Evolutionary conservation across 2,888 invertebrate species (phyloP), one percentile per base, ranked within the genome.

Genomic region (Syrista parreyssii): DNA sequence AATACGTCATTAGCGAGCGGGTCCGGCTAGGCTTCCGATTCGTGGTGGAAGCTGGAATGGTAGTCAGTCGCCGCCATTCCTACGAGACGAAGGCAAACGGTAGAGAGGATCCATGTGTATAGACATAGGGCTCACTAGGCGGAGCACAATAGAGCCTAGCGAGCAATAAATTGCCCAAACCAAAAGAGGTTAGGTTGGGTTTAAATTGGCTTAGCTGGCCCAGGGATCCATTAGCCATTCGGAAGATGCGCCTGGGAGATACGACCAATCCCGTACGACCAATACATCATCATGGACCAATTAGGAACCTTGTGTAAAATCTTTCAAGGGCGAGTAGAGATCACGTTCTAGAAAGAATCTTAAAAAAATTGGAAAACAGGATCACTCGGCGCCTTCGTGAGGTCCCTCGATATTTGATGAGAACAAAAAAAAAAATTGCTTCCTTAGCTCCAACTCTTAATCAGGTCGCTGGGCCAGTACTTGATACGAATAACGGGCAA

Each of bases 211-310:
- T 55, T 55, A 23, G 55, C 55, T 55, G 55, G 55, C 9, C 23
- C 55, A 55, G 23, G 55, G 55, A 83, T 81, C 84, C 85, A 85
- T 86, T 86, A 86, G 84, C 84, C 83, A 82, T 81, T 82, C 82
- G 79, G 77, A 80, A 88, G 89, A 89, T 89, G 82, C 83, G 84
- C 78, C 82, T 81, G 83, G 84, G 80, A 88, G 89, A 89, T 89
- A 89, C 83, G 78, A 82, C 80, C 80, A 83, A 84, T 71, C 85
- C 78, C 81, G 79, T 81, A 80, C 83, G 79, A 82, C 83, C 89
- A 85, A 89, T 88, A 86, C 83, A 88, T 89, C 87, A 88, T 86
- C 36, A 72, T 68, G 77, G 85, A 88, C 88, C 89, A 89, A 89
- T 89, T 89, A 89, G 87, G 85, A 83, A 83, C 76, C 79, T 76